These are phyloP conservation scores for Acridotheres tristis DNA, from an alignment of 2,797 vertebrate species.

Conservation along the genomic window DNA sequence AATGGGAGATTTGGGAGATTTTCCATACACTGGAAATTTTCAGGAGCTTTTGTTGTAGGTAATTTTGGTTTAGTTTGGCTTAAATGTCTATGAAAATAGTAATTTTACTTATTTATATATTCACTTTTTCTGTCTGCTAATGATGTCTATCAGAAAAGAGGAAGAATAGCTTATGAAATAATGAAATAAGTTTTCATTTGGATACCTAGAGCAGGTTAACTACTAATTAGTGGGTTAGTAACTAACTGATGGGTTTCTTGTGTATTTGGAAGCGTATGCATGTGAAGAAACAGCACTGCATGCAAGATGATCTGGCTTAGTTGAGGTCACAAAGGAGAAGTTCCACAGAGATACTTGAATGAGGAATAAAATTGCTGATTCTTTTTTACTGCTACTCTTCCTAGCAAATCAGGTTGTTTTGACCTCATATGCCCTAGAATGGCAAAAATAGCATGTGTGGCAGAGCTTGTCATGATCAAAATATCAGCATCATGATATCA, in stretches of 20 bases:
- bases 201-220: background rate
- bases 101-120: background rate
- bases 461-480: background rate
- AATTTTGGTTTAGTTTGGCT: background rate
- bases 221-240: background rate
- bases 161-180: background rate
- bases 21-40: background rate
- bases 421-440: background rate
- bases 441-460: background rate
- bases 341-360: background rate
- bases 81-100: background rate
- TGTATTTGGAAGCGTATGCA: rapidly evolving
- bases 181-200: background rate
- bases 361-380: background rate
- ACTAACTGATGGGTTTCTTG: background rate
- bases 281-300: background rate
- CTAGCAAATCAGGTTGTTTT: background rate
- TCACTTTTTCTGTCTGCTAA: background rate
- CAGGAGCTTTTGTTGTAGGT: background rate
- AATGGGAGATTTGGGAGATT: too few relatives aligned
- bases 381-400: background rate
- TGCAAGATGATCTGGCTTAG: background rate
- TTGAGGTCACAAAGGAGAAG: background rate
- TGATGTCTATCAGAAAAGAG: background rate
- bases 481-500: rapidly evolving